Percentiles rank a stretch among this genome's conserved stretches.
phyloP scores from a whole-genome alignment of 2,797 vertebrate species.

The Tenualosa thibaudeaui region DNA sequence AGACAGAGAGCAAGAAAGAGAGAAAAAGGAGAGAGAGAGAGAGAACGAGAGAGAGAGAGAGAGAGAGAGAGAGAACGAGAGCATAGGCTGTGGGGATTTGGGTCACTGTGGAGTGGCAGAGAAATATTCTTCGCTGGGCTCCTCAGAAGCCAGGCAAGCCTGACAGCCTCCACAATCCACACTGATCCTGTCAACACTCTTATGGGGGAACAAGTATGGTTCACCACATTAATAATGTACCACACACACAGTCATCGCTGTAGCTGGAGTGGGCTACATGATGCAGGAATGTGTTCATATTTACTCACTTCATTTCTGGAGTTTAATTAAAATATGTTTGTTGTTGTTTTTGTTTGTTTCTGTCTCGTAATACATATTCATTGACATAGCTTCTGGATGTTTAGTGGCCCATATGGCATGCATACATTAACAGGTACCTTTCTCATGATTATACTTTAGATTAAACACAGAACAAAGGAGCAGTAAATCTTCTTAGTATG shows the following conservation, averaged over 20 bases:
- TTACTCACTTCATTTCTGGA: neutral
- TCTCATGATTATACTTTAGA: too few species aligned
- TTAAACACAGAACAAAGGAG: too few species aligned
- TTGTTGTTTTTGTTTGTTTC: too few species aligned
- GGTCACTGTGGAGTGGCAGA: constrained; percentile 9
- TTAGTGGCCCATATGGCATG: too few species aligned
- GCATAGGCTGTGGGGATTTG: neutral
- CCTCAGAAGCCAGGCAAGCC: neutral
- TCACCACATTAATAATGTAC: constrained; percentile 47
- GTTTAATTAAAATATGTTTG: neutral
- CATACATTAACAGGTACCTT: too few species aligned
- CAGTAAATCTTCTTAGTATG: too few species aligned
- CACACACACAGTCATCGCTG: neutral
- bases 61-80: neutral
- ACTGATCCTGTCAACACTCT: constrained; percentile 18
- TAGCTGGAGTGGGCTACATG: neutral
- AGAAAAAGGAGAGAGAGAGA: neutral
- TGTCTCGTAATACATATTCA: too few species aligned
- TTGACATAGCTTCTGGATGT: too few species aligned
- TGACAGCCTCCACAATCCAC: neutral
- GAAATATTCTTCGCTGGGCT: constrained; percentile 2
- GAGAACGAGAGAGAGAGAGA: neutral
- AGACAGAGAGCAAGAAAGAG: neutral
- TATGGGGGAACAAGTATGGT: constrained; percentile 31
- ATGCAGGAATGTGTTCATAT: neutral